These are phyloP conservation scores for Oncorhynchus mykiss DNA, from an alignment of 2,113 vertebrate species.

Conservation along the genomic window DNA sequence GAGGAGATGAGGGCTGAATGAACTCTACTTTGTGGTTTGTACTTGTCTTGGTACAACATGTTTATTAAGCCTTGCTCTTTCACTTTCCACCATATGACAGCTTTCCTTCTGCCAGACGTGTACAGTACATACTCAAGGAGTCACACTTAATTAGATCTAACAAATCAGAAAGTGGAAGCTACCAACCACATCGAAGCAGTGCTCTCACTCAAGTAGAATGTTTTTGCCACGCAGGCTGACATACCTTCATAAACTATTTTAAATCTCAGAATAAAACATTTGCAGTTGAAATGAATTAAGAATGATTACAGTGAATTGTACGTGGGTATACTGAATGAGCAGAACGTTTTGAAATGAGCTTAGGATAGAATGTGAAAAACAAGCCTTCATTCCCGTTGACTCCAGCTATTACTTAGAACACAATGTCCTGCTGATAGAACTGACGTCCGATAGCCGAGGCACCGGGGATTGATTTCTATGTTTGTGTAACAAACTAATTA, in stretches of 20 bases:
- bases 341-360: conserved; percentile 6
- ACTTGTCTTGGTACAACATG: conserved; percentile 36
- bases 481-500: conserved; percentile 47
- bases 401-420: conserved; percentile 57
- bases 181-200: conserved; percentile 32
- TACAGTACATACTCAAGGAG: conserved; percentile 14
- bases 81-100: conserved; percentile 14
- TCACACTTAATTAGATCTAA: conserved; percentile 35
- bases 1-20: neutral
- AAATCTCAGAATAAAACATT: conserved; percentile 20
- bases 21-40: conserved; percentile 35
- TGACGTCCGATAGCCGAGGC: conserved; percentile 53
- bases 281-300: conserved; percentile 5
- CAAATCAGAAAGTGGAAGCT: conserved; percentile 14
- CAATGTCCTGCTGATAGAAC: conserved; percentile 58
- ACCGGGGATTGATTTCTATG: conserved; percentile 38
- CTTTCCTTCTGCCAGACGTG: conserved; percentile 16
- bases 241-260: conserved; percentile 26
- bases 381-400: conserved; percentile 10
- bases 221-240: neutral
- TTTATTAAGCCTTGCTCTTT: conserved; percentile 30
- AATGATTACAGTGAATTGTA: neutral
- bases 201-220: conserved; percentile 17
- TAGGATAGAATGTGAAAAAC: conserved; percentile 32
- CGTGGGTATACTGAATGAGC: neutral